Conservation (phyloP, 2,113 vertebrate genomes). For the Sminthopsis crassicaudata region DNA sequence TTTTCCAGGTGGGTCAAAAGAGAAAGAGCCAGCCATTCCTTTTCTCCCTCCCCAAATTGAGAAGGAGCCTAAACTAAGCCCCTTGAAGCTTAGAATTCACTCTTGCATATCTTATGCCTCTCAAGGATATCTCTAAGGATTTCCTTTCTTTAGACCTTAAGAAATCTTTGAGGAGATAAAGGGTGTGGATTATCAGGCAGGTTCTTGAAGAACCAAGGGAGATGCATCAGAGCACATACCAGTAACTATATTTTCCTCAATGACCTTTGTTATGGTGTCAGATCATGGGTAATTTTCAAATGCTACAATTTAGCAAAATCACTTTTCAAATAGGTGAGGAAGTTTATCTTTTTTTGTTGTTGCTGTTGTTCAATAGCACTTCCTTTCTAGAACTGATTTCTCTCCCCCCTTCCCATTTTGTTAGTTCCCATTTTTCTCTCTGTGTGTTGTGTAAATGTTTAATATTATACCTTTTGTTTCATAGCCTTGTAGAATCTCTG, state of each 20-base stretch:
- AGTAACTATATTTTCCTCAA: slow-evolving; percentile 34
- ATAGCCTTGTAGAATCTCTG: slow-evolving; percentile 44
- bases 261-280: slow-evolving; percentile 49
- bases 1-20: slow-evolving; percentile 47
- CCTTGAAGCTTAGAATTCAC: slow-evolving; percentile 45
- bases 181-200: slow-evolving; percentile 55
- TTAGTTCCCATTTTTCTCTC: slow-evolving; percentile 33
- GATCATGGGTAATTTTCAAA: slow-evolving; percentile 64
- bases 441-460: slow-evolving; percentile 49
- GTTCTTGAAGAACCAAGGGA: slow-evolving; percentile 52
- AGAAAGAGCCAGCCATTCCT: not conserved
- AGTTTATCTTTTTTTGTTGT: slow-evolving; percentile 49
- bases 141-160: slow-evolving; percentile 68
- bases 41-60: slow-evolving; percentile 1
- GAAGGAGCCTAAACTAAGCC: slow-evolving; percentile 34
- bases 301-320: slow-evolving; percentile 67
- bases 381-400: slow-evolving; percentile 23
- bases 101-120: slow-evolving; percentile 63
- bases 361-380: slow-evolving; percentile 6
- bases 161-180: slow-evolving; percentile 69
- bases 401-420: slow-evolving; percentile 1
- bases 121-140: slow-evolving; percentile 61
- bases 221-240: slow-evolving; percentile 33
- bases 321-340: slow-evolving; percentile 65
- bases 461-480: slow-evolving; percentile 63